Percentiles rank a stretch among this genome's conserved stretches.
These are phyloP conservation scores for Helarctos malayanus DNA, from an alignment of 2,797 vertebrate species.

Conservation along the genomic window DNA sequence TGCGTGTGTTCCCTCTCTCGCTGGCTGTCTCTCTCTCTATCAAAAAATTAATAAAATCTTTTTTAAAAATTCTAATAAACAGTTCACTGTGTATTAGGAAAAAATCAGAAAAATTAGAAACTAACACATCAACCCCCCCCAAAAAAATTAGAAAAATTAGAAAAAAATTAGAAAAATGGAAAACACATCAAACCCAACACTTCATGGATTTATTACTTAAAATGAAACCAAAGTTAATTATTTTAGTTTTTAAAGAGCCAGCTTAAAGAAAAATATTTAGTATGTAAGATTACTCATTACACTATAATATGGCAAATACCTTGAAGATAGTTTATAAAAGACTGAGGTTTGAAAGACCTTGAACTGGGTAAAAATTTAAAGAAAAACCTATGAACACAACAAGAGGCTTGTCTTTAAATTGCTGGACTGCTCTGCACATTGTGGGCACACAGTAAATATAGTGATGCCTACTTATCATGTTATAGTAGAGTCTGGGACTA, in stretches of 20 bases:
- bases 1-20: too few relatives aligned
- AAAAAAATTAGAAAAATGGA: neutral
- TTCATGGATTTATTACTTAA: constrained; percentile 33
- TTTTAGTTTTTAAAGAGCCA: neutral
- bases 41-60: too few relatives aligned
- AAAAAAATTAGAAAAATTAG: neutral
- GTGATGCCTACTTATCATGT: neutral
- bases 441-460: constrained; percentile 51
- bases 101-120: neutral
- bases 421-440: neutral
- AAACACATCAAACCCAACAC: neutral
- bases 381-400: constrained; percentile 1
- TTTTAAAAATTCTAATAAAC: neutral
- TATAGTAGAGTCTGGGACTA: neutral
- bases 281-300: neutral
- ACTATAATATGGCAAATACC: neutral
- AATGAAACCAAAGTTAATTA: neutral
- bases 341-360: neutral
- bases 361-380: constrained; percentile 34
- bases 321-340: constrained; percentile 27
- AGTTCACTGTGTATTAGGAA: neutral
- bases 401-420: constrained; percentile 32
- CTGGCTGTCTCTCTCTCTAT: too few relatives aligned
- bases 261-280: neutral
- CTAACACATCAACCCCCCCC: neutral